These are phyloP conservation scores for Macrosoma leucophasiata DNA, from an alignment of 2,888 invertebrate species.

Conservation along the genomic window DNA sequence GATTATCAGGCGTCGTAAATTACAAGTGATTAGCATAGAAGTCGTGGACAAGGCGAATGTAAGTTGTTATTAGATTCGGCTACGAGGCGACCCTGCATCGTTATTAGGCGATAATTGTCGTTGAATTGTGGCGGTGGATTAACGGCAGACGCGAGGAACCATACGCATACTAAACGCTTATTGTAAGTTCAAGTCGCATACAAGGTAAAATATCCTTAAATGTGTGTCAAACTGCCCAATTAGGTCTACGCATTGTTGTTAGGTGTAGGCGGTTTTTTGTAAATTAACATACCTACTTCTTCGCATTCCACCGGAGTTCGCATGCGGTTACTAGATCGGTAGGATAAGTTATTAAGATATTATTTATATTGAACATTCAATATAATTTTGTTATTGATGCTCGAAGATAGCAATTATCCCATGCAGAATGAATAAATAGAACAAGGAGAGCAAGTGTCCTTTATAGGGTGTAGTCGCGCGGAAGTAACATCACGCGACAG, in stretches of 20 bases:
- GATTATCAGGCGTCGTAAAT: slow-evolving; percentile 71
- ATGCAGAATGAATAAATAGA: too few species aligned
- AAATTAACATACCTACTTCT: too few species aligned
- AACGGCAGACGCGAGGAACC: slow-evolving; percentile 52
- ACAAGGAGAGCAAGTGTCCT: slow-evolving; percentile 16
- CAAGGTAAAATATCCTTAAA: slow-evolving; percentile 8
- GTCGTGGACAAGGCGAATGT: slow-evolving; percentile 57
- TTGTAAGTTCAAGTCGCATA: slow-evolving; percentile 9
- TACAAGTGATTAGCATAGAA: slow-evolving; percentile 67
- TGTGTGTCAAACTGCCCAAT: too few species aligned
- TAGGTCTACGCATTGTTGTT: too few species aligned
- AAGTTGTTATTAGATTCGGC: slow-evolving; percentile 63
- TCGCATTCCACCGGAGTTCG: too few species aligned
- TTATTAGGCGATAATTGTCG: slow-evolving; percentile 70
- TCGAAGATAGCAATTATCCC: too few species aligned
- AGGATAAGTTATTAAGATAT: too few species aligned
- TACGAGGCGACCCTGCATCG: slow-evolving; percentile 54
- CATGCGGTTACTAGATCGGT: too few species aligned
- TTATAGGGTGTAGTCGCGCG: slow-evolving; percentile 48
- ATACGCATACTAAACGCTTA: slow-evolving; percentile 50
- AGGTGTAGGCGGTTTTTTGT: too few species aligned
- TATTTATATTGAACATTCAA: too few species aligned
- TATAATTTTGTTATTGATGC: too few species aligned
- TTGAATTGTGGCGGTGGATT: slow-evolving; percentile 66
- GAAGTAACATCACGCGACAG: slow-evolving; percentile 56